Percentiles rank a stretch among this genome's conserved stretches.
phyloP scores from a whole-genome alignment of 2,113 vertebrate species.

The Macroglossus sobrinus region DNA sequence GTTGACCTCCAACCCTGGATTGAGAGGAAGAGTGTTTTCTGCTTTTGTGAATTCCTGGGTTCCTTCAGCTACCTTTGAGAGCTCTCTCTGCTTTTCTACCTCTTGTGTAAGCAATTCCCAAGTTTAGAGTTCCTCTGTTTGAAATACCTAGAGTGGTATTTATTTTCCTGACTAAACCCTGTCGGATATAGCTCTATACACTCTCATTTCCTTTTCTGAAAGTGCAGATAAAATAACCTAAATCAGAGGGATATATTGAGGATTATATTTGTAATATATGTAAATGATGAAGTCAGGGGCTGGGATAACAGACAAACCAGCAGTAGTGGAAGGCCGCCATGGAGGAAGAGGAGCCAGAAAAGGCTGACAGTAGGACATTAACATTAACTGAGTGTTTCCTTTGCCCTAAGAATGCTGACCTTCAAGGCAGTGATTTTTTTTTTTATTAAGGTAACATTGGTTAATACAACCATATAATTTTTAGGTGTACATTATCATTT shows the following conservation, averaged over 20 bases:
- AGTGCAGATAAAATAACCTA: not conserved
- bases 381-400: not conserved
- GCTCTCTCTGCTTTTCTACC: not conserved
- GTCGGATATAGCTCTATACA: not conserved
- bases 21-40: not conserved
- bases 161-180: not conserved
- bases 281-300: not conserved
- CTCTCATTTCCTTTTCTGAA: not conserved
- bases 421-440: not conserved
- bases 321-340: fast-evolving
- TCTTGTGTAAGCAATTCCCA: not conserved
- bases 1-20: not conserved
- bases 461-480: too few relatives aligned
- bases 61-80: not conserved
- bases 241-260: not conserved
- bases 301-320: not conserved
- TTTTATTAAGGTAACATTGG: too few relatives aligned
- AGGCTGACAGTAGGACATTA: not conserved
- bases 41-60: not conserved
- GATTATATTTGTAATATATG: not conserved
- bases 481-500: too few relatives aligned
- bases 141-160: not conserved
- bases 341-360: not conserved
- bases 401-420: not conserved
- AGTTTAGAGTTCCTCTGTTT: not conserved